Conservation (phyloP, 2,797 vertebrate genomes). For the Tangara arthus region DNA sequence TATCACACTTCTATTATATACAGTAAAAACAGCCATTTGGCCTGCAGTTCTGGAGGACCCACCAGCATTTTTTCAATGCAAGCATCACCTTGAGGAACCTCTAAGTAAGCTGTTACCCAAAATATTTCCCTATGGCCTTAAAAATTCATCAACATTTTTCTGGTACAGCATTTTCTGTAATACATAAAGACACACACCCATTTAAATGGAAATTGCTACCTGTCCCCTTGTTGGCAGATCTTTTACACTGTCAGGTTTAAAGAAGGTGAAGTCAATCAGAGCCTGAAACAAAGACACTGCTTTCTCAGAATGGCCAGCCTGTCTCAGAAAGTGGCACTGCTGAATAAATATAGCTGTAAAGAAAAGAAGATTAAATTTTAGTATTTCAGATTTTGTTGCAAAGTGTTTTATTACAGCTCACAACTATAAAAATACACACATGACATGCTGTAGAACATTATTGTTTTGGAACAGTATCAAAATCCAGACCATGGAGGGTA, state of each 20-base stretch:
- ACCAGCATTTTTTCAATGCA: background rate
- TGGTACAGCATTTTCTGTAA: background rate
- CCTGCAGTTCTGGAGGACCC: background rate
- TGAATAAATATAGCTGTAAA: conserved; percentile 84
- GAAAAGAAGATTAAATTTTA: background rate
- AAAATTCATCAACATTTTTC: background rate
- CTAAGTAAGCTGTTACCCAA: background rate
- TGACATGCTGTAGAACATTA: background rate
- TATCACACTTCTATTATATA: background rate
- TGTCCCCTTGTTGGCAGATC: conserved; percentile 80
- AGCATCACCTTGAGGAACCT: background rate
- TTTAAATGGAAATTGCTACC: conserved; percentile 63
- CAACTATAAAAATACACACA: background rate
- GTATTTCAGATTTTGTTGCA: background rate
- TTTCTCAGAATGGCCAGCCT: conserved; percentile 87
- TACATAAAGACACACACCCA: background rate
- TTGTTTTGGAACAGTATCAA: background rate
- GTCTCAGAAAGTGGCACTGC: conserved; percentile 90
- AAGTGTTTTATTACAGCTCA: background rate
- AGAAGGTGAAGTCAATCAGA: conserved; percentile 86
- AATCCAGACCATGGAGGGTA: background rate
- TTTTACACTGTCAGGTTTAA: conserved; percentile 87
- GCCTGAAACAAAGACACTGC: conserved; percentile 88
- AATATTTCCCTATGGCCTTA: background rate
- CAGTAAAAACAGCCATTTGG: background rate